Evolutionary conservation across 2,797 vertebrate genomes (phyloP), one percentile per base, ranked within the genome.

Genomic region (Gadopsis marmoratus): DNA sequence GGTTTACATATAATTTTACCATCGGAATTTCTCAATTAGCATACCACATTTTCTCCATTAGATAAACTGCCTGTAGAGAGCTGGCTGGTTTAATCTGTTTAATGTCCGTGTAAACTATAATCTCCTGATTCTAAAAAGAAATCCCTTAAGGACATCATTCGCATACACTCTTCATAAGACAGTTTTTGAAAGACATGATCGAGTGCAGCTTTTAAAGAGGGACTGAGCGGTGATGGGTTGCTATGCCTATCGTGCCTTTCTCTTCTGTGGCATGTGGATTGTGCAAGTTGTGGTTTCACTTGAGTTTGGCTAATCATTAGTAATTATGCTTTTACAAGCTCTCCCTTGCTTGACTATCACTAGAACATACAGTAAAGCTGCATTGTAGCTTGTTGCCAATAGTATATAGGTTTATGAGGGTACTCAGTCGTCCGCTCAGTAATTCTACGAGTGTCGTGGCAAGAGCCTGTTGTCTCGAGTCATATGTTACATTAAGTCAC

Each of bases 51-150:
- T 95, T 93, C 93, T 94, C 91, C 92, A 94, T 95, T 94, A 95
- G 94, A 96, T 95, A 95, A 96, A 95, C 93, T 94, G 94, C 94
- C 94, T 95, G 94, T 94, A 93, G 94, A 95, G 93, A 94, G 94
- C 93, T 65, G 91, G 86, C 91, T 93, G 92, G 86, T 94, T 94
- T 95, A 95, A 94, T 95, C 92, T 93, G 91, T 95, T 95, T 95
- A 95, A 95, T 93, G 92, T 94, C 93, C 91, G 94, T 95, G 94
- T 95, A 95, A 95, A 94, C 94, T 94, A 93, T 95, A 94, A 94
- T 94, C 93, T 95, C 93, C 90, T 80, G 92, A 94, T 95, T 95
- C 94, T 92, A 93, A 92, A 95, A 95, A 90, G 91, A 93, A 95
- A 94, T 94, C 93, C 94, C 93, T 94, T 93, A 92, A 95, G 93